Evolutionary conservation across 2,888 invertebrate species (phyloP).

Genomic region (Macrophya annulata): DNA sequence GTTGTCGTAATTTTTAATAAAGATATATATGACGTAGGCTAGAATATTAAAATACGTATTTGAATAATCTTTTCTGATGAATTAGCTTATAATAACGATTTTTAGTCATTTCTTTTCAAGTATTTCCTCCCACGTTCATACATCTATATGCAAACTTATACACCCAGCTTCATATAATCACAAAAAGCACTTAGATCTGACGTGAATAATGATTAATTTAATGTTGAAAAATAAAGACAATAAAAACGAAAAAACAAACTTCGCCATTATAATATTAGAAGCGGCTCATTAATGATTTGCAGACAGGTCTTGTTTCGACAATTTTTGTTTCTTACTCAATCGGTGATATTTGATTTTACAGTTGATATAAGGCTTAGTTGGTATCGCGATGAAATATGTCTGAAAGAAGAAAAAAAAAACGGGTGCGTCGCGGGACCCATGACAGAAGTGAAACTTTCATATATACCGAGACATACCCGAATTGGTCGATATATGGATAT

Average conservation of each 20-base stretch:
- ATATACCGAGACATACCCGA: no score
- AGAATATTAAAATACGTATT: neutral
- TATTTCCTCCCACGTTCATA: neutral
- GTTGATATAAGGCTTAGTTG: no score
- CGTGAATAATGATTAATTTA: neutral
- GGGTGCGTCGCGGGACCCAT: no score
- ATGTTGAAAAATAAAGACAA: neutral
- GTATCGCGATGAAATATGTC: no score
- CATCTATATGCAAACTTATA: neutral
- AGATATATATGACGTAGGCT: neutral
- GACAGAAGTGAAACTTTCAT: no score
- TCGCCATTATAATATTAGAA: neutral
- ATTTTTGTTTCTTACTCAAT: neutral
- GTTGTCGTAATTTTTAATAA: slow-evolving; percentile 16
- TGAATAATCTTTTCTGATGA: neutral
- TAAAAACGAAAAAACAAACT: neutral
- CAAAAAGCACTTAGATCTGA: neutral
- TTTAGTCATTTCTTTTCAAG: neutral
- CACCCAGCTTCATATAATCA: neutral
- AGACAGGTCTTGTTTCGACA: neutral
- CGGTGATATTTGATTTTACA: neutral
- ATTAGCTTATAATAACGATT: neutral
- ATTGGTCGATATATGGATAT: no score
- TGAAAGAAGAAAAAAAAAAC: no score
- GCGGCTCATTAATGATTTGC: no score